Conservation (phyloP, 92 coral and sea anemone genomes). For the Pocillopora meandrina region DNA sequence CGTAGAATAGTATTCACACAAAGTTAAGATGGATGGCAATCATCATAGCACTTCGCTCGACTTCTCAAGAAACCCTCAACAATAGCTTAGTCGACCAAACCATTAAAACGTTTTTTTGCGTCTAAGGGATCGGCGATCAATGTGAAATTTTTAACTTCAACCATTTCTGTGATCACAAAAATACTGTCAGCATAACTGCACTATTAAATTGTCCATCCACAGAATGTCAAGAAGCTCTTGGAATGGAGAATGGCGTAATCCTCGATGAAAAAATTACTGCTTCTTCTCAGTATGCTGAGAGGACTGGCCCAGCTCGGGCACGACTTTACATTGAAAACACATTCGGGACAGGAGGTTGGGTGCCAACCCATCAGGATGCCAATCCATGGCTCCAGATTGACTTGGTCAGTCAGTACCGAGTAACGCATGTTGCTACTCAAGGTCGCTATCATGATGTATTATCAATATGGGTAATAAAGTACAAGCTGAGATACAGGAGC, state of each 20-base stretch:
- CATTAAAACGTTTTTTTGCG: too few species aligned
- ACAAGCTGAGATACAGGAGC: neutral
- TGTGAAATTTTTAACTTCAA: too few species aligned
- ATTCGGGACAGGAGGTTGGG: neutral
- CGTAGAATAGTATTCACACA: too few species aligned
- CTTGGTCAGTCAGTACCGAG: neutral
- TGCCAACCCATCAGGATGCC: neutral
- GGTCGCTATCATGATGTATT: neutral
- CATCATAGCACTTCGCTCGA: too few species aligned
- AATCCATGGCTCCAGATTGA: conserved; percentile 11
- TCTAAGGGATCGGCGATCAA: too few species aligned
- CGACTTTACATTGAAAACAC: neutral
- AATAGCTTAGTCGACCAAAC: too few species aligned
- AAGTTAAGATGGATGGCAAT: too few species aligned
- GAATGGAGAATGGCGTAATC: neutral
- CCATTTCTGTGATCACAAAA: too few species aligned
- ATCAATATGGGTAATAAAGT: neutral
- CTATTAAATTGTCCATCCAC: too few species aligned
- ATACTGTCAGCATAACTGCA: too few species aligned
- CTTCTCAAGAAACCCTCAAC: too few species aligned
- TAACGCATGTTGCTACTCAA: neutral
- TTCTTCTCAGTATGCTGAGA: neutral
- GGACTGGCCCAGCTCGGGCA: neutral
- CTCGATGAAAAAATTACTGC: neutral
- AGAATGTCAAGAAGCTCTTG: conserved; percentile 12